Percentiles rank a stretch among this genome's conserved stretches.
phyloP scores from a whole-genome alignment of 2,113 vertebrate genomes.

The Brachionichthys hirsutus region DNA sequence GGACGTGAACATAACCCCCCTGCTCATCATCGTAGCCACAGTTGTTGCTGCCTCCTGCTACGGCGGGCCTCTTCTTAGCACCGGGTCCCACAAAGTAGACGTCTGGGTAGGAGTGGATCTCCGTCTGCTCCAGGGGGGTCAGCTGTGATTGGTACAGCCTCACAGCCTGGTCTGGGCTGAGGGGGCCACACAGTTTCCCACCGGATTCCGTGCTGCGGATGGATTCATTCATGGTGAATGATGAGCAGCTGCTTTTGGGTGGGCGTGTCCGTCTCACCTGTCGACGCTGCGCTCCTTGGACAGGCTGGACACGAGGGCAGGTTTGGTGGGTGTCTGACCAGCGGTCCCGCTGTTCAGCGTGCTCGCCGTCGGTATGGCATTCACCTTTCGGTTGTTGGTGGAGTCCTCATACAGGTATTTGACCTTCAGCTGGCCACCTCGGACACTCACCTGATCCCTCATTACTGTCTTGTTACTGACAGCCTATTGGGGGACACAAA shows the following conservation, averaged over 20 bases:
- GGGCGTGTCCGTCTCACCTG: constrained; percentile 52
- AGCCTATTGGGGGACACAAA: constrained; percentile 50
- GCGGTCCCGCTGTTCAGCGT: constrained; percentile 70
- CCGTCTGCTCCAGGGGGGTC: constrained; percentile 87
- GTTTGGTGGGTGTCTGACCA: constrained; percentile 74
- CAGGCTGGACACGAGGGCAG: constrained; percentile 52
- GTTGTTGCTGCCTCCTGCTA: constrained; percentile 90
- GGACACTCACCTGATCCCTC: constrained; percentile 83
- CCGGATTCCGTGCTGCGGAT: constrained; percentile 66
- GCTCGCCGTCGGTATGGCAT: constrained; percentile 70
- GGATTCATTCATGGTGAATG: not conserved
- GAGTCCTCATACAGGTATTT: constrained; percentile 93
- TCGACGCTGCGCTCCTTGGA: constrained; percentile 85
- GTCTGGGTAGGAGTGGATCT: constrained; percentile 88
- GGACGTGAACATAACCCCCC: constrained; percentile 91
- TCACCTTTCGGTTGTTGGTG: constrained; percentile 81
- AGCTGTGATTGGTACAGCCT: constrained; percentile 90
- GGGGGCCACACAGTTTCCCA: constrained; percentile 76
- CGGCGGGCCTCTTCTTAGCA: constrained; percentile 91
- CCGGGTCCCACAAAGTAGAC: constrained; percentile 94
- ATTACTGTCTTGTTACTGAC: constrained; percentile 78
- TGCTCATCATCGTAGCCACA: constrained; percentile 94
- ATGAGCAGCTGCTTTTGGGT: not conserved
- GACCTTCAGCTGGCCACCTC: constrained; percentile 86
- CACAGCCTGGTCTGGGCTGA: constrained; percentile 88